phyloP scores from a whole-genome alignment of 2,113 vertebrate species.

The Pituophis catenifer region DNA sequence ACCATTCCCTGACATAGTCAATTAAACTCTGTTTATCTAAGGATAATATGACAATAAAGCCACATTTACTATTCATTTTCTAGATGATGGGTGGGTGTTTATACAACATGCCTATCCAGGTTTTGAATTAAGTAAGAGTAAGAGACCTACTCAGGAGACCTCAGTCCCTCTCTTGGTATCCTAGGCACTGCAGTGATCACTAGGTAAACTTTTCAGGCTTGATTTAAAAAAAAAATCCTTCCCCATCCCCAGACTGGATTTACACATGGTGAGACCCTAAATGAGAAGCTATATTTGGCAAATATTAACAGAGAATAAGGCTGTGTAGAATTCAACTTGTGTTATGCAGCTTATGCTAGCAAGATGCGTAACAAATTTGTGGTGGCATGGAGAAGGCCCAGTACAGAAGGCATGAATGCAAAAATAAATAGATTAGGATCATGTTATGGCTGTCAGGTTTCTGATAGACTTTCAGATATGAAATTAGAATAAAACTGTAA shows the following conservation, averaged over 20 bases:
- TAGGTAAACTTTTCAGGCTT: background rate
- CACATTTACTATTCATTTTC: background rate
- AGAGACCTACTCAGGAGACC: background rate
- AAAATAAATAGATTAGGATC: background rate
- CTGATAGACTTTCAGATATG: background rate
- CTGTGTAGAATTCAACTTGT: background rate
- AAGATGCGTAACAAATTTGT: background rate
- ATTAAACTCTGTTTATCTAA: background rate
- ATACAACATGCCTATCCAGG: background rate
- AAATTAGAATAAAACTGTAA: background rate
- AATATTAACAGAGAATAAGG: background rate
- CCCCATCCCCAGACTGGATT: background rate
- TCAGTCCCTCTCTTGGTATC: background rate
- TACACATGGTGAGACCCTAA: background rate
- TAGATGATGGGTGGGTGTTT: background rate
- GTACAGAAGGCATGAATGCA: background rate
- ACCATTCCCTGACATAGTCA: background rate
- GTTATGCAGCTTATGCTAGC: background rate
- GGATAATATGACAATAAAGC: background rate
- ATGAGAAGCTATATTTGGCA: background rate
- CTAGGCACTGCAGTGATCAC: background rate
- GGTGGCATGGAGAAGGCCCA: background rate
- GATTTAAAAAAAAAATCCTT: background rate
- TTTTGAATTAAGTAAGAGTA: background rate
- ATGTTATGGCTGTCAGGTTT: background rate